These are phyloP conservation scores for Epicauta chinensis DNA, from an alignment of 1,140 invertebrate genomes.

Conservation along the genomic window DNA sequence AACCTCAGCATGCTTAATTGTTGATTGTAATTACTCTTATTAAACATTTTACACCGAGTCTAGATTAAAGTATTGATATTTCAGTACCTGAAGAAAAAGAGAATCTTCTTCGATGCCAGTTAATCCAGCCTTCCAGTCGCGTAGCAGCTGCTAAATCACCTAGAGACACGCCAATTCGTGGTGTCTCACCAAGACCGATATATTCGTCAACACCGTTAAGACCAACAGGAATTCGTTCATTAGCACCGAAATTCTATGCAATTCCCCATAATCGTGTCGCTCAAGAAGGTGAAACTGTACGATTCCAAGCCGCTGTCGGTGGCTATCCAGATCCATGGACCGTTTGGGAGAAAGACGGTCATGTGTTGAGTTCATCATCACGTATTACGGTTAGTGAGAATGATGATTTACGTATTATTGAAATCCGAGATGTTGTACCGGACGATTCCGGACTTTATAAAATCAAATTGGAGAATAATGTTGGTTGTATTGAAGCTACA, in stretches of 20 bases:
- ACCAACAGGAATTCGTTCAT: slow-evolving; percentile 21
- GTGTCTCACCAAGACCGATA: slow-evolving; percentile 50
- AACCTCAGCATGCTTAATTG: slow-evolving; percentile 72
- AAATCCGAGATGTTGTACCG: slow-evolving; percentile 67
- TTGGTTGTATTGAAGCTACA: slow-evolving; percentile 71
- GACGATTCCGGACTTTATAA: slow-evolving; percentile 78
- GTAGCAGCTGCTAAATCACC: slow-evolving; percentile 67
- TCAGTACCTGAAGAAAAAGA: slow-evolving; percentile 76
- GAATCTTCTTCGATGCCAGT: slow-evolving; percentile 59
- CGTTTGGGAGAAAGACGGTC: slow-evolving; percentile 74
- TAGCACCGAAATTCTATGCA: slow-evolving; percentile 77
- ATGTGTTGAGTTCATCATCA: slow-evolving; percentile 54
- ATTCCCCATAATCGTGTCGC: slow-evolving; percentile 79
- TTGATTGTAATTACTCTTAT: slow-evolving; percentile 60
- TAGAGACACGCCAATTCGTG: slow-evolving; percentile 51
- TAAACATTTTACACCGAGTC: neutral
- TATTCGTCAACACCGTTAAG: neutral
- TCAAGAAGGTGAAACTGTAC: slow-evolving; percentile 72
- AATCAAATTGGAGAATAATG: slow-evolving; percentile 73
- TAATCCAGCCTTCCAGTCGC: slow-evolving; percentile 55
- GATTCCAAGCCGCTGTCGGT: slow-evolving; percentile 72
- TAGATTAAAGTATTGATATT: slow-evolving; percentile 17
- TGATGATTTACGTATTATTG: slow-evolving; percentile 68
- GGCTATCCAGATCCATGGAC: slow-evolving; percentile 72
- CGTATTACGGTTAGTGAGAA: slow-evolving; percentile 65